These are phyloP conservation scores for Champsocephalus esox DNA, from an alignment of 2,797 vertebrate species.

Conservation along the genomic window DNA sequence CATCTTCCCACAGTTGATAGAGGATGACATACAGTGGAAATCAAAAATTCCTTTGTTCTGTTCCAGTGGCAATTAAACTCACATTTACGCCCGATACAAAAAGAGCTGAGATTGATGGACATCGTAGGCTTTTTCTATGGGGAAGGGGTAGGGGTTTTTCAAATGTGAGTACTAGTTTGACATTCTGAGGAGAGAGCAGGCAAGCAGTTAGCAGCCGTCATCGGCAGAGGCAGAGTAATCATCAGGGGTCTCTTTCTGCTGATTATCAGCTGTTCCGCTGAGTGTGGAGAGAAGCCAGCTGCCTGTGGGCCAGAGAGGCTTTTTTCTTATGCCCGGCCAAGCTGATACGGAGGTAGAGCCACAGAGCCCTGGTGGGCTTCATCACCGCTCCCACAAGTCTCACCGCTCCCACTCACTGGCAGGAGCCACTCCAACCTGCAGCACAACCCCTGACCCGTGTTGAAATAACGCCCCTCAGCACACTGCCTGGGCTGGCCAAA, in stretches of 20 bases:
- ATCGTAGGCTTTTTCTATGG: constrained; percentile 45
- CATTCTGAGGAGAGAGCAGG: constrained; percentile 66
- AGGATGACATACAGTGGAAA: constrained; percentile 69
- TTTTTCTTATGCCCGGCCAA: constrained; percentile 75
- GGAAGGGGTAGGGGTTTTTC: constrained; percentile 10
- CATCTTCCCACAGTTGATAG: constrained; percentile 74
- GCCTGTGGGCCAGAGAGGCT: constrained; percentile 69
- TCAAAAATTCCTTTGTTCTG: constrained; percentile 54
- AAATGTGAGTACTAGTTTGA: constrained; percentile 58
- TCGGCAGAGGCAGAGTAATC: constrained; percentile 72
- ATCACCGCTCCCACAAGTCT: constrained; percentile 40
- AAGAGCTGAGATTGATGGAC: constrained; percentile 73
- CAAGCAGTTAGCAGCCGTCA: constrained; percentile 69
- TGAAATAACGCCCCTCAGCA: constrained; percentile 43
- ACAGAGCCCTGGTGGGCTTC: constrained; percentile 47
- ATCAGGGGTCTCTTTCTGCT: constrained; percentile 79
- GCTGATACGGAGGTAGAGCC: constrained; percentile 69
- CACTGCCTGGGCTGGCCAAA: constrained; percentile 31
- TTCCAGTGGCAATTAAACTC: constrained; percentile 80
- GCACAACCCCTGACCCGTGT: constrained; percentile 56
- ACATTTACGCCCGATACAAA: constrained; percentile 74
- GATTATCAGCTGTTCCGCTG: constrained; percentile 76
- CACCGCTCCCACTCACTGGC: constrained; percentile 56
- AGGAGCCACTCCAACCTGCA: constrained; percentile 65
- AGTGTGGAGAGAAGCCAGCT: constrained; percentile 77